A percentile compares a stretch with the other conserved stretches of the same genome.
Evolutionary conservation across 35 echinoderm and acorn worm genomes (phyloP).

Genomic region (Hemicentrotus pulcherrimus): DNA sequence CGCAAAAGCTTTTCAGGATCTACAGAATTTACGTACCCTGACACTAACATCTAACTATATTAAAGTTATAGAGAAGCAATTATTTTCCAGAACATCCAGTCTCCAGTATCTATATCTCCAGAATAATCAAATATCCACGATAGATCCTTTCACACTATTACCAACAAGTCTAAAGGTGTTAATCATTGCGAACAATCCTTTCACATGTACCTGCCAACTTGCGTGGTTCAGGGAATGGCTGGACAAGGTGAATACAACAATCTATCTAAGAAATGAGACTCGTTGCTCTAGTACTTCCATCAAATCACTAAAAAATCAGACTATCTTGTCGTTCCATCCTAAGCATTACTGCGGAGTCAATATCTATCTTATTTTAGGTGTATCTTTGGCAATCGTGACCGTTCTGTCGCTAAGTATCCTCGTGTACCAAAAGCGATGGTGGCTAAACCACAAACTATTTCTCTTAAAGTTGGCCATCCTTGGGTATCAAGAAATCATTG

Average conservation of each 20-base stretch:
- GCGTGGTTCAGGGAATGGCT: slow-evolving; percentile 21
- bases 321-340: not conserved
- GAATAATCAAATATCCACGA: not conserved
- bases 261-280: not conserved
- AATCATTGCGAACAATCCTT: not conserved
- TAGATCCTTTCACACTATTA: not conserved
- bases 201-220: slow-evolving; percentile 11
- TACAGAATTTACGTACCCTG: not conserved
- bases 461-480: not conserved
- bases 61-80: not conserved
- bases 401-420: not conserved
- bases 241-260: not conserved
- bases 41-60: not conserved
- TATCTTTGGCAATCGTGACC: not conserved
- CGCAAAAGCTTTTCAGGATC: not conserved
- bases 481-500: not conserved
- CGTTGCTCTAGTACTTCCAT: not conserved
- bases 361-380: not conserved
- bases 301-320: not conserved
- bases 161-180: not conserved
- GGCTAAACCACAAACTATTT: not conserved
- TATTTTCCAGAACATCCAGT: not conserved
- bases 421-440: slow-evolving; percentile 25
- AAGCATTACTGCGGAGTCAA: not conserved
- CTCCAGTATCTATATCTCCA: not conserved